Evolutionary conservation across 2,113 vertebrate genomes (phyloP).

Genomic region (Paedocypris sp.): DNA sequence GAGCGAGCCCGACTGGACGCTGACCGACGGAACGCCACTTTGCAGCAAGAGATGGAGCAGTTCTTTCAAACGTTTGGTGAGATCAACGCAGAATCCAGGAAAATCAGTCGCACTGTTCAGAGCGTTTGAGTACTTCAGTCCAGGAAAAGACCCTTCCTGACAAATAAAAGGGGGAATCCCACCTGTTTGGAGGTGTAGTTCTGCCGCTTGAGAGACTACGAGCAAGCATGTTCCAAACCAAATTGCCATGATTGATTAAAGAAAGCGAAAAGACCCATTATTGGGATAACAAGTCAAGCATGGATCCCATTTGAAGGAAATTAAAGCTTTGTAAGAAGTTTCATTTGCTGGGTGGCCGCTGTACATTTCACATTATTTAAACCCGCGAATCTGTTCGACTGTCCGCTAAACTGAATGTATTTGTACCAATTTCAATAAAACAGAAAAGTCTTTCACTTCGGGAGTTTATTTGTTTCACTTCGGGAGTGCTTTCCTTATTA

Average conservation of each 20-base stretch:
- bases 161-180: not conserved
- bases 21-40: conserved; percentile 56
- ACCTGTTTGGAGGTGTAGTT: not conserved
- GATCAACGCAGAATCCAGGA: conserved; percentile 59
- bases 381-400: not conserved
- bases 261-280: conserved; percentile 5
- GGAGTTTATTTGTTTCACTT: too few relatives aligned
- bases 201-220: not conserved
- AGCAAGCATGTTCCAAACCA: conserved; percentile 7
- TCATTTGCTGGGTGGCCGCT: not conserved
- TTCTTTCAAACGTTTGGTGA: conserved; percentile 70
- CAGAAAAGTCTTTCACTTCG: too few relatives aligned
- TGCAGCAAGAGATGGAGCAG: conserved; percentile 69
- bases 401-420: not conserved
- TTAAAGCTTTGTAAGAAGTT: too few relatives aligned
- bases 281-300: not conserved
- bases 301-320: conserved; percentile 9
- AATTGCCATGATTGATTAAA: not conserved
- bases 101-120: conserved; percentile 48
- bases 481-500: too few relatives aligned
- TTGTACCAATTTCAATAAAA: conserved; percentile 28
- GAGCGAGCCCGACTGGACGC: conserved; percentile 57
- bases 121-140: conserved; percentile 43
- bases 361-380: not conserved
- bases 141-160: not conserved